These are phyloP conservation scores for Axinella damicornis DNA, from an alignment of 37 sponge, comb jelly and placozoan species.

Conservation along the genomic window DNA sequence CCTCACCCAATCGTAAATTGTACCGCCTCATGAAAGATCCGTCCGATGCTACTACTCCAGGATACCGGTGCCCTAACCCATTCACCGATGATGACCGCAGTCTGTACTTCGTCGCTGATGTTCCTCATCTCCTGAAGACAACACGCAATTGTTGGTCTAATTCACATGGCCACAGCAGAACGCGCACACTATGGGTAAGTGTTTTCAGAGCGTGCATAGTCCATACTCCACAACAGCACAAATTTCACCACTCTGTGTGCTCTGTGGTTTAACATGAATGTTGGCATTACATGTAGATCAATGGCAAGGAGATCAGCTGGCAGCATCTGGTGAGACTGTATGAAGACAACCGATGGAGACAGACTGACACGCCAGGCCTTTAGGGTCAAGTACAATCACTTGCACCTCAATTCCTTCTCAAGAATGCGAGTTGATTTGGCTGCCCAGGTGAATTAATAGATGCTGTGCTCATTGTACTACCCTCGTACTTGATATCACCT, in stretches of 20 bases:
- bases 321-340: not conserved
- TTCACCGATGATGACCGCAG: slow-evolving; percentile 1
- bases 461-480: no score
- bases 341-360: no score
- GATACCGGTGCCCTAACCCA: slow-evolving; percentile 26
- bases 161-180: slow-evolving; percentile 10
- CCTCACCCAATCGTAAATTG: slow-evolving; percentile 36
- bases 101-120: slow-evolving; percentile 38
- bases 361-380: not conserved
- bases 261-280: no score
- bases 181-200: slow-evolving; percentile 15
- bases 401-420: slow-evolving; percentile 42
- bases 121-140: slow-evolving; percentile 48
- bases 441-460: slow-evolving; percentile 26
- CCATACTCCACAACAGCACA: no score
- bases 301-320: slow-evolving; percentile 41
- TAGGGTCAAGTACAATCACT: not conserved
- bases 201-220: no score
- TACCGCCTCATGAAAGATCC: not conserved
- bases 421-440: slow-evolving; percentile 50
- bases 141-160: slow-evolving; percentile 41
- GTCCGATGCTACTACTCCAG: not conserved
- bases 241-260: no score
- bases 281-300: not conserved
- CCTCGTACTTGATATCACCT: not conserved